A percentile compares a stretch with the other conserved stretches of the same genome.
phyloP scores from a whole-genome alignment of 1,140 invertebrate species.

The Trichonephila clavata region DNA sequence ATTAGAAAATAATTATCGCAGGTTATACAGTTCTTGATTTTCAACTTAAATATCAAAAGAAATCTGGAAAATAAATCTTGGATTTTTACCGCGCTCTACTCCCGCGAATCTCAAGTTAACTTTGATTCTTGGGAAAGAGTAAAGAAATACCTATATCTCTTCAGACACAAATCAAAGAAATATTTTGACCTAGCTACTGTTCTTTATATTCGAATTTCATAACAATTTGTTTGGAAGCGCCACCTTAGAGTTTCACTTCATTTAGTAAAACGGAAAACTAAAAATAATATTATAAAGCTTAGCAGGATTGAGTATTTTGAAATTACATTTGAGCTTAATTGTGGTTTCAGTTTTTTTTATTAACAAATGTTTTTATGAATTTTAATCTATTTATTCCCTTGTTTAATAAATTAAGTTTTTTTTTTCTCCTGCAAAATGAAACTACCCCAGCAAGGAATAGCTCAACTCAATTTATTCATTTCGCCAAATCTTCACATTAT shows the following conservation, averaged over 20 bases:
- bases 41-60: neutral
- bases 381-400: no score
- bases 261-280: neutral
- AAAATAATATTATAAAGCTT: no score
- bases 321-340: no score
- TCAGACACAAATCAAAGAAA: neutral
- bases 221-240: neutral
- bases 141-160: neutral
- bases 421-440: neutral
- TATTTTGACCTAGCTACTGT: neutral
- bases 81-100: conserved; percentile 17
- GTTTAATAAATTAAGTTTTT: neutral
- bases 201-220: conserved; percentile 11
- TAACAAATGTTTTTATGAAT: no score
- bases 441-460: neutral
- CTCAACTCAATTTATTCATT: neutral
- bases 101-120: conserved; percentile 1
- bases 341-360: no score
- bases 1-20: neutral
- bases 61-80: neutral
- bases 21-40: neutral
- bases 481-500: neutral
- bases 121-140: neutral
- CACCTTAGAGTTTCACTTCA: neutral
- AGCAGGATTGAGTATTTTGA: no score